Evolutionary conservation across 1,140 invertebrate species (phyloP).

Genomic region (Neodiprion virginianus): DNA sequence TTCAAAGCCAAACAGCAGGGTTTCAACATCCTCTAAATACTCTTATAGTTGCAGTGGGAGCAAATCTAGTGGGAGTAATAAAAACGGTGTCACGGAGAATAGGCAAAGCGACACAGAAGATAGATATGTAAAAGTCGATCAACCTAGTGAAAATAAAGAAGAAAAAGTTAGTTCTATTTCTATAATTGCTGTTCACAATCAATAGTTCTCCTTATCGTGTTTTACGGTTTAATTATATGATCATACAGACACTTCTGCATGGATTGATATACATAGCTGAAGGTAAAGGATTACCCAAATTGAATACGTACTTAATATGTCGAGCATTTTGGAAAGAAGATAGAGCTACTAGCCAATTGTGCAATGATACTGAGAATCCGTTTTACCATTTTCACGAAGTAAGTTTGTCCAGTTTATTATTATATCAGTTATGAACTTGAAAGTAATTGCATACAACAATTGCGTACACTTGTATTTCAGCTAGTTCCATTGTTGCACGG

Average conservation of each 20-base stretch:
- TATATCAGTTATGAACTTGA: slow-evolving; percentile 18
- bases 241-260: slow-evolving; percentile 54
- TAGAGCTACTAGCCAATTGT: slow-evolving; percentile 55
- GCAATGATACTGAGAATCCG: slow-evolving; percentile 55
- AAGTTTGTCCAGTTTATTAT: slow-evolving; percentile 23
- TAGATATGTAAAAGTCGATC: slow-evolving; percentile 33
- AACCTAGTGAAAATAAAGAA: slow-evolving; percentile 29
- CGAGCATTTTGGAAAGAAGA: slow-evolving; percentile 62
- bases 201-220: slow-evolving; percentile 13
- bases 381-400: slow-evolving; percentile 64
- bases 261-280: slow-evolving; percentile 62
- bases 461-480: slow-evolving; percentile 42
- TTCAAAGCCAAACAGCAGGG: slow-evolving; percentile 36
- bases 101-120: slow-evolving; percentile 36
- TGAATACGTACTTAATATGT: slow-evolving; percentile 60
- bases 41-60: slow-evolving; percentile 31
- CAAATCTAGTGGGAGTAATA: slow-evolving; percentile 28
- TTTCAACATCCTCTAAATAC: slow-evolving; percentile 31
- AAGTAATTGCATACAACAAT: slow-evolving; percentile 21
- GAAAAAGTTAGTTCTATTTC: slow-evolving; percentile 37
- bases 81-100: slow-evolving; percentile 25
- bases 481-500: slow-evolving; percentile 65
- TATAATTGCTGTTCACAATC: slow-evolving; percentile 10
- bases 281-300: slow-evolving; percentile 53
- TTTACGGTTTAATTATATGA: slow-evolving; percentile 29